These are phyloP conservation scores for Gallinago jamesoni DNA, from an alignment of 2,113 vertebrate genomes.

Conservation along the genomic window DNA sequence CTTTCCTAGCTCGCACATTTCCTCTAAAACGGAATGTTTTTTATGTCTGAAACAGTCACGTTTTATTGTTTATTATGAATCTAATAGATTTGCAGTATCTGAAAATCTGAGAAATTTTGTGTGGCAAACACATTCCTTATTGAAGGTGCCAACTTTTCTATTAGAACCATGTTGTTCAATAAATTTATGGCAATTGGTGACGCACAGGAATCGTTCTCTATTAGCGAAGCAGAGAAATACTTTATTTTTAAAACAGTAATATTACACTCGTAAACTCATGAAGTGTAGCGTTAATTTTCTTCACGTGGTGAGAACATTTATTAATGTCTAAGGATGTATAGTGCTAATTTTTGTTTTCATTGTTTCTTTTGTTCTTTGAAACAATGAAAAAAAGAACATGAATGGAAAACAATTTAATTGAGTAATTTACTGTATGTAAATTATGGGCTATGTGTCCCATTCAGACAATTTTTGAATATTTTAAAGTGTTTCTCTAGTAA, in stretches of 20 bases:
- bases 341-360: neutral
- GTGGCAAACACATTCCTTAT: neutral
- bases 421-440: slow-evolving; percentile 13
- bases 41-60: neutral
- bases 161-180: neutral
- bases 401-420: slow-evolving; percentile 2
- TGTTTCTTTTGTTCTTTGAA: slow-evolving; percentile 1
- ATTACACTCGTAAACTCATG: neutral
- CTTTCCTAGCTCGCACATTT: neutral
- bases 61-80: neutral
- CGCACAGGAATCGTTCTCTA: neutral
- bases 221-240: neutral
- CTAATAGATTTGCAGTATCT: neutral
- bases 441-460: neutral
- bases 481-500: slow-evolving; percentile 22
- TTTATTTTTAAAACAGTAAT: neutral
- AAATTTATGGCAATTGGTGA: neutral
- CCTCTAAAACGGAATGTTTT: neutral
- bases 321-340: neutral
- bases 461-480: slow-evolving; percentile 21
- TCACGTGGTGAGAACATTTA: neutral
- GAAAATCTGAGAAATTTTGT: neutral
- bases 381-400: neutral
- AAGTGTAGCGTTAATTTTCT: neutral
- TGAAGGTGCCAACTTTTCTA: neutral